phyloP scores from a whole-genome alignment of 2,113 vertebrate species.

The Halichoerus grypus region DNA sequence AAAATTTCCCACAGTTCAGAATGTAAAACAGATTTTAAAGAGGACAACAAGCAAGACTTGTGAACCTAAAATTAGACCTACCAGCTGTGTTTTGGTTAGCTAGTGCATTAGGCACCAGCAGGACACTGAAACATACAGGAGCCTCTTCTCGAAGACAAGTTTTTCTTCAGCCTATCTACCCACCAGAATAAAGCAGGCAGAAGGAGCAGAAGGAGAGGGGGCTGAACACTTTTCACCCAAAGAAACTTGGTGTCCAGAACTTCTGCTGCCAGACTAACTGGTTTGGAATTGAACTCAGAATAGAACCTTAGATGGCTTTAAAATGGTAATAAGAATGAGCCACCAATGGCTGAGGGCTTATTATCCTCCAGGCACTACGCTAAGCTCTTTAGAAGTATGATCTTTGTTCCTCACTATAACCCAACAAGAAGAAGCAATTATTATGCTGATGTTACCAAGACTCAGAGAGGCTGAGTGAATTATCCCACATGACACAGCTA shows the following conservation, averaged over 20 bases:
- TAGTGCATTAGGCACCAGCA: slow-evolving; percentile 42
- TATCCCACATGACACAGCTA: neutral
- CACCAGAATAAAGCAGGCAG: neutral
- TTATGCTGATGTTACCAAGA: neutral
- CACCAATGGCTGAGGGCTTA: neutral
- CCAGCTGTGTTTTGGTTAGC: slow-evolving; percentile 71
- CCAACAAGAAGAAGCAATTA: neutral
- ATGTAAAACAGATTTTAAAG: slow-evolving; percentile 62
- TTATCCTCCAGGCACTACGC: neutral
- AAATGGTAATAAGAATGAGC: neutral
- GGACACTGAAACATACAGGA: slow-evolving; percentile 55
- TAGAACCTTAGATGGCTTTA: neutral
- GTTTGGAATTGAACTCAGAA: slow-evolving; percentile 50
- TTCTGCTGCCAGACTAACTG: slow-evolving; percentile 68
- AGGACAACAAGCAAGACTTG: slow-evolving; percentile 46
- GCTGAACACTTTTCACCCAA: slow-evolving; percentile 48
- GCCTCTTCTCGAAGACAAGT: neutral
- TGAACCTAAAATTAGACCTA: slow-evolving; percentile 22
- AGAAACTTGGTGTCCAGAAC: slow-evolving; percentile 59
- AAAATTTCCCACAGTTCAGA: slow-evolving; percentile 62
- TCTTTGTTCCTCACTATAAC: slow-evolving; percentile 7
- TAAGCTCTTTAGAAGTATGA: neutral
- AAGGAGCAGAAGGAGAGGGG: slow-evolving; percentile 41
- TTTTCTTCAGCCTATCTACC: neutral
- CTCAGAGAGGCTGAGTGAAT: neutral